Conservation (phyloP, 2,113 vertebrate species). For the Hymenochirus boettgeri region DNA sequence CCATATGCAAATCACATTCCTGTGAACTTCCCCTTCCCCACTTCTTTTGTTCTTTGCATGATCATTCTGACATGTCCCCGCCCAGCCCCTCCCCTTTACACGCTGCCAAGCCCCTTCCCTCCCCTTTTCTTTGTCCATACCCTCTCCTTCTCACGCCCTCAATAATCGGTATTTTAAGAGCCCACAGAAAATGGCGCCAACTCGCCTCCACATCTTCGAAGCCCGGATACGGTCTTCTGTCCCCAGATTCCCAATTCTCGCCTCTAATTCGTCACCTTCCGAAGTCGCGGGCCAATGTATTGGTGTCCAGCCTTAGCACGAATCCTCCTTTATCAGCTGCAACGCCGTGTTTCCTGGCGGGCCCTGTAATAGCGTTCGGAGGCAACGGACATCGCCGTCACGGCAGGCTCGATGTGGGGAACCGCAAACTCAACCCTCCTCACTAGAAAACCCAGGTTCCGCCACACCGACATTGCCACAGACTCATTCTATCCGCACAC, state of each 20-base stretch:
- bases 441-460: conserved; percentile 71
- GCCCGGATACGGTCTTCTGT: background rate
- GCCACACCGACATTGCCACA: conserved; percentile 56
- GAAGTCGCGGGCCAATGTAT: conserved; percentile 92
- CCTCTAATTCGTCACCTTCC: conserved; percentile 79
- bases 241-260: too few species aligned
- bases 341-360: conserved; percentile 47
- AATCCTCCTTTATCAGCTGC: conserved; percentile 77
- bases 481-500: conserved; percentile 4
- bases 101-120: background rate
- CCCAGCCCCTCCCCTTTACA: conserved; percentile 57
- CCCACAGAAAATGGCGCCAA: conserved; percentile 27
- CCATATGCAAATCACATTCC: too few species aligned
- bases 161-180: background rate
- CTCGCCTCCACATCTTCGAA: background rate
- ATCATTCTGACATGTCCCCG: conserved; percentile 17
- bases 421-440: conserved; percentile 75
- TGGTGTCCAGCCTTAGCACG: conserved; percentile 87
- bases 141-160: background rate
- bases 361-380: conserved; percentile 69
- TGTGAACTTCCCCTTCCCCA: too few species aligned
- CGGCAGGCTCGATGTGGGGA: conserved; percentile 91
- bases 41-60: too few species aligned
- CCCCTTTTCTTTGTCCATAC: conserved; percentile 20
- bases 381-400: conserved; percentile 78